Evolutionary conservation across 2,797 vertebrate genomes (phyloP), one percentile per base, ranked within the genome.

Genomic region (Erpetoichthys calabaricus): DNA sequence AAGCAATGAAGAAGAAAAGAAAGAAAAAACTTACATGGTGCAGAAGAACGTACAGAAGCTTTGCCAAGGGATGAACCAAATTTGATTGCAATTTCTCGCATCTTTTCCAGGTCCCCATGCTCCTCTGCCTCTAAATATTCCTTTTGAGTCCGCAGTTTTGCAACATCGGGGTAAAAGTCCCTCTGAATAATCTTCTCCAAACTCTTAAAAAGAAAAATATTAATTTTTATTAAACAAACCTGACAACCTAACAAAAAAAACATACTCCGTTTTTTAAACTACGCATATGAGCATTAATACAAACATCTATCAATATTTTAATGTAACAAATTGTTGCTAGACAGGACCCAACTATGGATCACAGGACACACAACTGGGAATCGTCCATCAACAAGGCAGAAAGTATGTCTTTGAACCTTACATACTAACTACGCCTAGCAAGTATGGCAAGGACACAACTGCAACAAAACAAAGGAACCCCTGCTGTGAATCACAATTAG

Each of bases 41-140:
- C 89, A 8, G 87, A 78, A 0, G 90, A 84, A 44, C 85, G 87
- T 3, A 83, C 86, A 0, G 91, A 91, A 1, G 86, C 81, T 64
- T 82, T 95, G 8, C 75, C 77, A 72, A 95, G 68, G 0, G 87
- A 89, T 1, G 91, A 89, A 7, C 93, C 94, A 61, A 90, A 97
- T 68, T 88, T 89, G 60, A 99, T 94, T 43, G 94, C 89, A 0
- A 98, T 96, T 64, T 95, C 90, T 25, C 96, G 86, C 96, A 99
- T 98, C 55, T 87, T 88, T 70, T 86, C 89, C 49, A 96, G 77
- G 67, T 99, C 94, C 3, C 96, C 94, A 0, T 55, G 91, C 69
- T 99, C 96, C 67, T 99, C 94, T 0, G 96, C 96, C 47, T 98
- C 91, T 53, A 99, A 75, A 59, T 98, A 98, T 1, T 97, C 94